phyloP scores from a whole-genome alignment of 53 echinoderm and acorn worm species.

The Arbacia lixula region DNA sequence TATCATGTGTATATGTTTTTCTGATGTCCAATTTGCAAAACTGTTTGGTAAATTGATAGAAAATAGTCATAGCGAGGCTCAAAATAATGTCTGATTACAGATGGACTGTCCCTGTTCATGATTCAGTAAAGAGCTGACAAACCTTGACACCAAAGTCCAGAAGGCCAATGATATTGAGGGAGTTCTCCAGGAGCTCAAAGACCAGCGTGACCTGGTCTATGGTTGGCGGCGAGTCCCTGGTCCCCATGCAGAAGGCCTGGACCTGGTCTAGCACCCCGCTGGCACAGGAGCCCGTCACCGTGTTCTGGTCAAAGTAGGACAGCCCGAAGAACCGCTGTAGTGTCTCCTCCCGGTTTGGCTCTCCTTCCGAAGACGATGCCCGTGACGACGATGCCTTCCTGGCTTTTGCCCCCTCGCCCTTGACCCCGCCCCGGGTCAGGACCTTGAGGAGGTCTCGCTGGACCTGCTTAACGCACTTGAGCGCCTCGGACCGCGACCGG shows the following conservation, averaged over 20 bases:
- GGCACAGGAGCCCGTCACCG: conserved; percentile 82
- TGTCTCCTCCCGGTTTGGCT: conserved; percentile 50
- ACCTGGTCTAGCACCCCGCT: conserved; percentile 83
- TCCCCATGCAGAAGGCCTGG: conserved; percentile 71
- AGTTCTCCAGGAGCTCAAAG: conserved; percentile 92
- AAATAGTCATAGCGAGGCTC: no score
- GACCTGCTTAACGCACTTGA: conserved; percentile 71
- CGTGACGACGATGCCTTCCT: conserved; percentile 18
- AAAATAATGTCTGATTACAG: no score
- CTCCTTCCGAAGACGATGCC: no score
- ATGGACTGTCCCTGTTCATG: no score
- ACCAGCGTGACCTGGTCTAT: conserved; percentile 92
- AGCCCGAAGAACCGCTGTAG: conserved; percentile 66
- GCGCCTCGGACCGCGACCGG: conserved; percentile 81
- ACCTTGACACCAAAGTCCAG: conserved; percentile 93
- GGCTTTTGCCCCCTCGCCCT: conserved; percentile 42
- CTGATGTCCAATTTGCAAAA: no score
- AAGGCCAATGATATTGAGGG: conserved; percentile 90
- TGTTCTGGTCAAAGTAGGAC: conserved; percentile 91
- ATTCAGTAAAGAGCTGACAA: no score
- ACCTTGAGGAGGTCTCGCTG: conserved; percentile 79
- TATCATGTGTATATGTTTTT: no score
- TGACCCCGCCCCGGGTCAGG: conserved; percentile 52
- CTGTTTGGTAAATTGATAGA: no score
- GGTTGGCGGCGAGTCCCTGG: conserved; percentile 74